A percentile compares a stretch with the other conserved stretches of the same genome.
Evolutionary conservation across 1,140 invertebrate genomes (phyloP).

Genomic region (Hermatobates lingyangjiaoensis): DNA sequence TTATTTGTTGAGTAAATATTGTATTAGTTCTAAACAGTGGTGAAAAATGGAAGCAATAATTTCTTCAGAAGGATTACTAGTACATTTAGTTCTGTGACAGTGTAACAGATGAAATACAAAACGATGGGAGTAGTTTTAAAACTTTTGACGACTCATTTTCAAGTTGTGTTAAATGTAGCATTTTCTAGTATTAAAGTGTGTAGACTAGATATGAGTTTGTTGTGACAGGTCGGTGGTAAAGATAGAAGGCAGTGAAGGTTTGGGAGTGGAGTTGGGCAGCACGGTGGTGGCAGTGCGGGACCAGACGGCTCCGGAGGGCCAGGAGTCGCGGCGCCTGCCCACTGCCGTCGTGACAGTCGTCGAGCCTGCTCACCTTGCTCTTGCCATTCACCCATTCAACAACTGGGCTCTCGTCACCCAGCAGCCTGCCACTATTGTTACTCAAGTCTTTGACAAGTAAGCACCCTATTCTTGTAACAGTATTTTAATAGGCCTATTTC

Average conservation of each 20-base stretch:
- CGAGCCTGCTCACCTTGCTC: constrained; percentile 33
- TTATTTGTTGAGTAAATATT: too few species aligned
- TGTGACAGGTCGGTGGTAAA: constrained; percentile 33
- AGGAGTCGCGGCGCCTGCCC: constrained; percentile 28
- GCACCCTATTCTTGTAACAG: constrained; percentile 12
- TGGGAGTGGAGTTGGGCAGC: constrained; percentile 31
- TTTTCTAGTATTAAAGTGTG: too few species aligned
- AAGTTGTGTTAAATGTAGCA: too few species aligned
- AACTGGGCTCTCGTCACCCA: constrained; percentile 51
- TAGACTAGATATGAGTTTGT: constrained; percentile 26
- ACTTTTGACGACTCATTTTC: too few species aligned
- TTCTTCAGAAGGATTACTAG: too few species aligned
- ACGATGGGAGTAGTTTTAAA: too few species aligned
- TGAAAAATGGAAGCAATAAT: too few species aligned
- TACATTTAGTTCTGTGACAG: too few species aligned
- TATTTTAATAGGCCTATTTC: too few species aligned
- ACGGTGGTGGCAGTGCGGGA: constrained; percentile 43
- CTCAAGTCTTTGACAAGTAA: constrained; percentile 53
- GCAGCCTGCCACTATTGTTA: constrained; percentile 45
- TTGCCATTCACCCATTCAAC: constrained; percentile 43
- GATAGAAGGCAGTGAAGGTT: not conserved
- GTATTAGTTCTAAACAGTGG: too few species aligned
- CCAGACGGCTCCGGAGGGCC: constrained; percentile 30
- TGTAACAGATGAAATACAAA: too few species aligned
- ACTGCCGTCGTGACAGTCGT: constrained; percentile 35